These are phyloP conservation scores for Argyresthia albistria DNA, from an alignment of 2,888 invertebrate genomes.

Conservation along the genomic window DNA sequence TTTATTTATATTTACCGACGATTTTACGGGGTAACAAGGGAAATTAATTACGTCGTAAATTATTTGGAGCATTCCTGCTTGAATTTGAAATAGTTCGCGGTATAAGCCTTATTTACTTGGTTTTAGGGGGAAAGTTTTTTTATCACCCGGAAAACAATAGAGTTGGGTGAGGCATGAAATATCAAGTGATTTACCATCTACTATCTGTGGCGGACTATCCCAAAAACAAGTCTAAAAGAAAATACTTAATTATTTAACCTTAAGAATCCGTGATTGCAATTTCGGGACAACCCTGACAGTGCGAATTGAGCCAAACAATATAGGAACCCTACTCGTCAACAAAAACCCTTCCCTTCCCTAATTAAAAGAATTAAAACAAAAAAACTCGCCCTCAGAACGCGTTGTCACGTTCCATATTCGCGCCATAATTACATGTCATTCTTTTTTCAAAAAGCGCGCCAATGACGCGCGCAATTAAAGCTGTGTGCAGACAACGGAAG, in stretches of 20 bases:
- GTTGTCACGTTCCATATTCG: slow-evolving; percentile 71
- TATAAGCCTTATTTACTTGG: slow-evolving; percentile 8
- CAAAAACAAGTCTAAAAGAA: too few species aligned
- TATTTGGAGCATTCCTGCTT: slow-evolving; percentile 16
- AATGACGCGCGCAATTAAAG: slow-evolving; percentile 72
- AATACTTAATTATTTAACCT: too few species aligned
- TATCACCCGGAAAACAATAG: too few species aligned
- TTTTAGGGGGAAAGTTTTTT: not conserved
- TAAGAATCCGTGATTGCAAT: too few species aligned
- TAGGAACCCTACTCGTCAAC: too few species aligned
- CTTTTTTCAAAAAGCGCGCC: slow-evolving; percentile 71
- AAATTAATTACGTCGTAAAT: slow-evolving; percentile 50
- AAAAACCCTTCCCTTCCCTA: slow-evolving; percentile 50
- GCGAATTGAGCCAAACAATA: too few species aligned
- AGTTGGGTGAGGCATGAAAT: too few species aligned
- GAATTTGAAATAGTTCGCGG: slow-evolving; percentile 20
- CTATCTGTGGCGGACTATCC: too few species aligned
- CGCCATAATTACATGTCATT: slow-evolving; percentile 73
- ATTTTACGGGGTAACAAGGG: slow-evolving; percentile 30
- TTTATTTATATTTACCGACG: slow-evolving; percentile 37
- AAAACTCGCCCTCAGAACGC: slow-evolving; percentile 62
- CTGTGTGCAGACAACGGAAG: slow-evolving; percentile 69
- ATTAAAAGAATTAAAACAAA: slow-evolving; percentile 52
- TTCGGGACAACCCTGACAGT: too few species aligned
- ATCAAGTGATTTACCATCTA: too few species aligned